phyloP scores from a whole-genome alignment of 2,888 invertebrate species.

The Diachrysia chrysitis region DNA sequence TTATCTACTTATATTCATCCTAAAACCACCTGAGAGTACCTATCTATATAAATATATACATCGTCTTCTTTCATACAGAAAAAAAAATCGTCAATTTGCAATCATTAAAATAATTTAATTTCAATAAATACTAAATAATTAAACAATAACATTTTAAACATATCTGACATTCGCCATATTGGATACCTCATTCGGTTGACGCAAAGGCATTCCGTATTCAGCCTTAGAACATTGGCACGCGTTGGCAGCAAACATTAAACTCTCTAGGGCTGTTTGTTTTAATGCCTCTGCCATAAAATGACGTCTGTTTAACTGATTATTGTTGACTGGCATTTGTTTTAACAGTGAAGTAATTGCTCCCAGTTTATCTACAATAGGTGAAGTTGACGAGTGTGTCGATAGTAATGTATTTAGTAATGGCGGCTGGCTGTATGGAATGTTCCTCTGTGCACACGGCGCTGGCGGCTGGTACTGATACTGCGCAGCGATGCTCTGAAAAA shows the following conservation, averaged over 20 bases:
- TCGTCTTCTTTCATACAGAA: too few relatives aligned
- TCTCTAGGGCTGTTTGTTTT: slow-evolving; percentile 67
- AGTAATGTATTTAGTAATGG: slow-evolving; percentile 32
- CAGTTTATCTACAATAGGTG: slow-evolving; percentile 60
- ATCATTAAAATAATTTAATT: slow-evolving; percentile 38
- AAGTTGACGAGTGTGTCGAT: slow-evolving; percentile 38
- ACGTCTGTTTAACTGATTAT: slow-evolving; percentile 48
- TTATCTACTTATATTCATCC: too few relatives aligned
- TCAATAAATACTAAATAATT: slow-evolving; percentile 29
- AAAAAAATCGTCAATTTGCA: background rate
- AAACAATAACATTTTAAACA: slow-evolving; percentile 12
- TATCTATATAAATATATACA: too few relatives aligned
- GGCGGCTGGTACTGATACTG: slow-evolving; percentile 30
- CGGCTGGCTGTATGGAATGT: slow-evolving; percentile 16
- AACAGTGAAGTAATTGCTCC: slow-evolving; percentile 58
- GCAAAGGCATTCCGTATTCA: slow-evolving; percentile 28
- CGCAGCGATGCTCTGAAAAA: slow-evolving; percentile 41
- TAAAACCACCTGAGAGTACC: too few relatives aligned
- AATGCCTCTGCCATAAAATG: slow-evolving; percentile 65
- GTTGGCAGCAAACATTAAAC: slow-evolving; percentile 63
- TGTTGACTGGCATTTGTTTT: slow-evolving; percentile 58
- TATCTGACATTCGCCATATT: slow-evolving; percentile 42
- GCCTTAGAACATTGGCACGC: slow-evolving; percentile 45
- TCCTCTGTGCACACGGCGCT: slow-evolving; percentile 24
- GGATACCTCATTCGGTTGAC: slow-evolving; percentile 27